A percentile compares a stretch with the other conserved stretches of the same genome.
phyloP scores from a whole-genome alignment of 1,140 invertebrate genomes.

The Drosophila hydei region DNA sequence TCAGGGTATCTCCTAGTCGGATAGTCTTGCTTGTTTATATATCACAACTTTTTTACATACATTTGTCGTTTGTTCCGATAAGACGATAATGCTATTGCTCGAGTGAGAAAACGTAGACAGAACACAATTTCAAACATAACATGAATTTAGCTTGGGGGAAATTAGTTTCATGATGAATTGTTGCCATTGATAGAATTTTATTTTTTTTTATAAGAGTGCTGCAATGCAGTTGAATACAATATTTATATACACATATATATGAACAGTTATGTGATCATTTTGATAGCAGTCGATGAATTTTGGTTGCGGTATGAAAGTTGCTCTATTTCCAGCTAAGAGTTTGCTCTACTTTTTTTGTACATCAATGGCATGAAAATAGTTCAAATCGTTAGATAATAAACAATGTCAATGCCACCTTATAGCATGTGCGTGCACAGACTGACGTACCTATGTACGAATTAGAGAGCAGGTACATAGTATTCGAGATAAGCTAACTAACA shows the following conservation, averaged over 20 bases:
- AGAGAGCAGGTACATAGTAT: constrained; percentile 3
- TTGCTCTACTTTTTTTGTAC: constrained; percentile 20
- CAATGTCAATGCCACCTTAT: constrained; percentile 38
- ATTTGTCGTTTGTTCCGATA: constrained; percentile 14
- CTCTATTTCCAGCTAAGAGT: constrained; percentile 25
- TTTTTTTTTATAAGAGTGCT: neutral
- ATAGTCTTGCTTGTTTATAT: neutral
- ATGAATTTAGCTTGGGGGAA: constrained; percentile 9
- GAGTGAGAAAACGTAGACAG: neutral
- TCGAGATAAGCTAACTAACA: constrained; percentile 24
- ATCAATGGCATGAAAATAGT: constrained; percentile 4
- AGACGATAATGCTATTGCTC: neutral
- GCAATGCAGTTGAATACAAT: neutral
- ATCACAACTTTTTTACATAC: neutral
- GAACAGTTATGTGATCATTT: neutral
- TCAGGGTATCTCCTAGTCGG: neutral
- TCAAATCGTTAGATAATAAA: constrained; percentile 42
- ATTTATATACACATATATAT: neutral
- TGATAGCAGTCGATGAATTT: neutral
- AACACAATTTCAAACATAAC: constrained; percentile 1
- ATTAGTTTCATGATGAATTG: constrained; percentile 4
- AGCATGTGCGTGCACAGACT: neutral
- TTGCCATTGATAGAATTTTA: constrained; percentile 7
- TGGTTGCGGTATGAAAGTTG: constrained; percentile 20
- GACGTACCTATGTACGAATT: constrained; percentile 25